phyloP scores from a whole-genome alignment of 2,888 invertebrate genomes.

The Aphrophora alni region DNA sequence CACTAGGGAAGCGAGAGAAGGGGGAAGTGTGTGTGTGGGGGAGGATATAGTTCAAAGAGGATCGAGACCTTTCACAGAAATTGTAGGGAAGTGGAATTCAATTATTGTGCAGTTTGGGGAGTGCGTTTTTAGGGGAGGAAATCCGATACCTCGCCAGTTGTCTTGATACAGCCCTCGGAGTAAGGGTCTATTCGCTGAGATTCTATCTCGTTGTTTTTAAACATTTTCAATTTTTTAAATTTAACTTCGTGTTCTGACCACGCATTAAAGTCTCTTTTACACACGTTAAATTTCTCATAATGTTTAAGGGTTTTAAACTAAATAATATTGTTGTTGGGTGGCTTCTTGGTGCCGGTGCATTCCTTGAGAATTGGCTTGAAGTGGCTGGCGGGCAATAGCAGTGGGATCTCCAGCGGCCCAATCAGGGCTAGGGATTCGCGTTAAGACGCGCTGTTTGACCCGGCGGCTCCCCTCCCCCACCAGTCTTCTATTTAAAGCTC shows the following conservation, averaged over 20 bases:
- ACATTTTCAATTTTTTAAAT: not conserved
- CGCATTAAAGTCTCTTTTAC: not conserved
- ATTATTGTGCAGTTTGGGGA: conserved; percentile 9
- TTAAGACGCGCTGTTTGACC: conserved; percentile 6
- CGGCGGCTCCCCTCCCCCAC: not conserved
- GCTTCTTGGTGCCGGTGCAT: conserved; percentile 4
- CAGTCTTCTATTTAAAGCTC: not conserved
- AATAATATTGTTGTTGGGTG: not conserved
- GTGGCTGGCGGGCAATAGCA: conserved; percentile 6
- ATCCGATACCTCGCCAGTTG: not conserved
- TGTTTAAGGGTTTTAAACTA: conserved; percentile 2
- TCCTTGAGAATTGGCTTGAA: conserved; percentile 6
- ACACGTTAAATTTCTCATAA: not conserved
- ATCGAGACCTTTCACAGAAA: not conserved
- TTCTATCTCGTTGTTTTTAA: not conserved
- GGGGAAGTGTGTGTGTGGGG: not conserved
- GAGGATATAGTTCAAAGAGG: not conserved
- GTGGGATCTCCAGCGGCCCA: conserved; percentile 2
- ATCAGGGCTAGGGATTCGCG: conserved; percentile 9
- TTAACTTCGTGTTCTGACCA: not conserved
- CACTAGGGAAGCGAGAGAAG: not conserved
- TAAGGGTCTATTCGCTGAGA: not conserved
- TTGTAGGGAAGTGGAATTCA: not conserved
- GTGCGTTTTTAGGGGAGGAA: not conserved
- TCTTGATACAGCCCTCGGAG: not conserved